Percentiles rank a stretch among this genome's conserved stretches.
Conservation (phyloP, 1,140 invertebrate genomes). For the Cecropterus lyciades region DNA sequence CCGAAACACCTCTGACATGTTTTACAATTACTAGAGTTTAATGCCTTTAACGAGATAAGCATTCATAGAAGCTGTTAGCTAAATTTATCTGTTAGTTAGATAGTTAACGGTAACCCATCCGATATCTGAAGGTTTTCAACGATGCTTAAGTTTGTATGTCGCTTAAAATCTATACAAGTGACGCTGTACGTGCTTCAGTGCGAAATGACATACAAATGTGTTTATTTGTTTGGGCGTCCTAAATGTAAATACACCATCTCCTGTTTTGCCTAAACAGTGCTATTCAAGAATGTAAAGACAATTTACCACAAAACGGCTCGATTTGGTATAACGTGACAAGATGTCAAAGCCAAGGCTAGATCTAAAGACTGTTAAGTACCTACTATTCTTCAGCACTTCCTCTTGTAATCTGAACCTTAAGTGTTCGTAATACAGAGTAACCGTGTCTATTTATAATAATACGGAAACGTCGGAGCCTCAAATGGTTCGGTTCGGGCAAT, state of each 20-base stretch:
- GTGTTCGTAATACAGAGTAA: conserved; percentile 31
- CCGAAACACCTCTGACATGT: no score
- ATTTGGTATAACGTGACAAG: conserved; percentile 58
- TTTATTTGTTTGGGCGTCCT: not conserved
- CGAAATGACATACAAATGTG: no score
- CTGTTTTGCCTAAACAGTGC: conserved; percentile 33
- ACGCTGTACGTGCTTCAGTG: no score
- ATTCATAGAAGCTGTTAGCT: no score
- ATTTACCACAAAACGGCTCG: conserved; percentile 54
- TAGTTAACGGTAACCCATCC: no score
- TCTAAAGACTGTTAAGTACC: conserved; percentile 40
- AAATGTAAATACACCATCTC: conserved; percentile 21
- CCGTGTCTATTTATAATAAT: conserved; percentile 57
- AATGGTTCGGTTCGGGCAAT: conserved; percentile 66
- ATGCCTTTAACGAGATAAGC: no score
- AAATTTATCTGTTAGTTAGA: no score
- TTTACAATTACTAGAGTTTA: no score
- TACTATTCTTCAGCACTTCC: conserved; percentile 31
- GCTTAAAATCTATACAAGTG: no score
- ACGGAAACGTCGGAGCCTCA: conserved; percentile 66
- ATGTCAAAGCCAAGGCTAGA: conserved; percentile 67
- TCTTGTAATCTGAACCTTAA: conserved; percentile 42
- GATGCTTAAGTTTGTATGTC: no score
- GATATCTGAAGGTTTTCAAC: no score
- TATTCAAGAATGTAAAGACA: conserved; percentile 36